These are phyloP conservation scores for Tipula unca DNA, from an alignment of 2,888 invertebrate genomes.

Conservation along the genomic window DNA sequence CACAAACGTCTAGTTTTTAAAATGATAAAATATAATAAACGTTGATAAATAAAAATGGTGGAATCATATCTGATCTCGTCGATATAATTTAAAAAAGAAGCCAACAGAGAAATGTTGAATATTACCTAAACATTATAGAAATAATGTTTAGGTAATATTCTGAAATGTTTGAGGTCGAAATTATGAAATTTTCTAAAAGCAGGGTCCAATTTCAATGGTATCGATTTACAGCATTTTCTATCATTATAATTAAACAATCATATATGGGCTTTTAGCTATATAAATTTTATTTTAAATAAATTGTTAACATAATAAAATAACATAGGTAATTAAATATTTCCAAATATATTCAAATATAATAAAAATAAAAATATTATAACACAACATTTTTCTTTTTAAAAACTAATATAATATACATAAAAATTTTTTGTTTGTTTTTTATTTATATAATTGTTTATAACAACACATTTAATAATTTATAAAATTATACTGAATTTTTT, in stretches of 20 bases:
- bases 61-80: no score
- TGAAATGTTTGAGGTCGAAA: no score
- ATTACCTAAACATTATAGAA: no score
- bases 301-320: neutral
- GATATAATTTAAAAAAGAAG: no score
- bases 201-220: no score
- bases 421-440: neutral
- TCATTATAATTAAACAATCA: neutral
- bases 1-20: no score
- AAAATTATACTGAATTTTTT: neutral
- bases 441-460: neutral
- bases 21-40: no score
- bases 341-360: neutral
- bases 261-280: neutral
- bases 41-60: no score
- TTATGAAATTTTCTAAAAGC: no score
- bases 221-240: no score
- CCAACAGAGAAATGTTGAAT: no score
- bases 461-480: neutral
- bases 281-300: constrained; percentile 1
- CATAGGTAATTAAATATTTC: constrained; percentile 9
- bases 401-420: constrained; percentile 8
- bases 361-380: constrained; percentile 1
- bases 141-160: no score
- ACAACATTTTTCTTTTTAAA: neutral